Evolutionary conservation across 2,797 vertebrate species (phyloP), one percentile per base, ranked within the genome.

Genomic region (Pitangus sulphuratus): DNA sequence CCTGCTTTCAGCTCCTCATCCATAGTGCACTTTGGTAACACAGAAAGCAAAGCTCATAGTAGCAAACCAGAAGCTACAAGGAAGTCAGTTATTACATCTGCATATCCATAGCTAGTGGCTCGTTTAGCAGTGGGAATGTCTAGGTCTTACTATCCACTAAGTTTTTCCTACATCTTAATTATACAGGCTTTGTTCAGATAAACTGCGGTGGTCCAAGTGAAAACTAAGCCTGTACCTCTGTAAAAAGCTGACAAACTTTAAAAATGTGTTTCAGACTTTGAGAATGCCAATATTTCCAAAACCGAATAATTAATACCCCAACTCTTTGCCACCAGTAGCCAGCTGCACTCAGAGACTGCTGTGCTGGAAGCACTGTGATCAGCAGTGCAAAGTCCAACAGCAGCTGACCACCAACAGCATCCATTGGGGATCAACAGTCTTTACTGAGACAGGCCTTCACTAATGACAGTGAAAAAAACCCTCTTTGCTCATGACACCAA

Each of bases 391-490:
- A 76, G 64, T 86, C 69, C 69, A 92, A 4, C 30, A 42, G 9
- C 0, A 5, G 42, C 24, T 68, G 39, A 58, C 24, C 42, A 69
- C 26, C 35, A 71, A 33, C 76, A 82, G 47, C 33, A 16, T 19
- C 58, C 18, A 24, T n/a, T 2, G 0, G 33, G 31, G 39, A 90
- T 45, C 57, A 40, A 37, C 21, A 62, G 25, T 21, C 3, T 3
- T n/a, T 20, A 82, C 31, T 48, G 48, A 75, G 35, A 48, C 35
- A 42, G 26, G 31, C 16, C 28, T n/a, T 48, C 6, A n/a, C 11
- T 72, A 70, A 45, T 2, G 11, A 61, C 39, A 40, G 12, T 0
- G 0, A n/a, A 3, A 22, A 22, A 64, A 64, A 12, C 6, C 10
- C 61, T 64, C 40, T 44, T n/a, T 45, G n/a, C 42, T 64, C 24